Conservation (phyloP, 2,113 vertebrate genomes). For the Himantopus leucocephalus region DNA sequence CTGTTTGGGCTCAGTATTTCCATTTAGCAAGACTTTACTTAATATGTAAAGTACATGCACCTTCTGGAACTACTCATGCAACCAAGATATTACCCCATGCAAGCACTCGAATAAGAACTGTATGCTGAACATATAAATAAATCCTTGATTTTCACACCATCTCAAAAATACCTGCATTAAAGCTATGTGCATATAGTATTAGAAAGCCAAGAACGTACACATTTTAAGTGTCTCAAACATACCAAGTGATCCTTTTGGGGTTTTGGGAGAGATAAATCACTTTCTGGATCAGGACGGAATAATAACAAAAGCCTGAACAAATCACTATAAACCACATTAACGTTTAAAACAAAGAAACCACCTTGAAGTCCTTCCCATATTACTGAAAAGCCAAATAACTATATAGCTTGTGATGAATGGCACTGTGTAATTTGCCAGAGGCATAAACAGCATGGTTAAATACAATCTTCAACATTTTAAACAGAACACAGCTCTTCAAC, state of each 20-base stretch:
- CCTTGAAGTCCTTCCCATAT: not conserved
- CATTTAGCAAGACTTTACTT: not conserved
- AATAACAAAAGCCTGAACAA: not conserved
- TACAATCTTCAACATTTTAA: not conserved
- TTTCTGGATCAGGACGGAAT: not conserved
- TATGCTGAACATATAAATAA: not conserved
- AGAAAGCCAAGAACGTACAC: not conserved
- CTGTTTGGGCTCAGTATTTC: not conserved
- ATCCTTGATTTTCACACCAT: not conserved
- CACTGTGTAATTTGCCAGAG: not conserved
- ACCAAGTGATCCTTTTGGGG: not conserved
- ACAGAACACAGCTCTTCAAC: not conserved
- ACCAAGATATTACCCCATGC: not conserved
- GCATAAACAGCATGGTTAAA: not conserved
- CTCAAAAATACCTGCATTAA: not conserved
- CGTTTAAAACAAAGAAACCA: not conserved
- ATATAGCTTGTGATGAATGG: not conserved
- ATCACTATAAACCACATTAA: not conserved
- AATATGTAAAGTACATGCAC: not conserved
- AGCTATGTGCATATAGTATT: not conserved
- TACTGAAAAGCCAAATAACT: not conserved
- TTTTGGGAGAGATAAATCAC: not conserved
- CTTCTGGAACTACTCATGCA: not conserved
- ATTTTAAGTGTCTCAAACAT: not conserved
- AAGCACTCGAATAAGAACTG: not conserved